Evolutionary conservation across 2,113 vertebrate species (phyloP), one percentile per base, ranked within the genome.

Genomic region (Charina bottae): DNA sequence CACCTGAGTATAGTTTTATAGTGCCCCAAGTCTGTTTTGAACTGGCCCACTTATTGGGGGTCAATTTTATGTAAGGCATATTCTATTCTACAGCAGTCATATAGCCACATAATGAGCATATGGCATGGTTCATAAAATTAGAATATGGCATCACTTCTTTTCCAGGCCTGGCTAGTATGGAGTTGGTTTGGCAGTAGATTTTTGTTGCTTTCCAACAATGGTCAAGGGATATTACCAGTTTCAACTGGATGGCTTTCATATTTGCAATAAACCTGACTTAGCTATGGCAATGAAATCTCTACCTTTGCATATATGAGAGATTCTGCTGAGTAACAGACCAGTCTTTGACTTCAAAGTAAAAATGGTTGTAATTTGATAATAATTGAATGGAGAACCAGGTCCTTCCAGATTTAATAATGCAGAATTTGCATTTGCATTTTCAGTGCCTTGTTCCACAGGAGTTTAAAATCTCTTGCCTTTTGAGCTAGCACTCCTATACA

Each of bases 271-370:
- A 89, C 42, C 37, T 91, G 62, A 0, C 46, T 87, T 55, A 49
- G 21, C 86, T 64, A 64, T 78, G 85, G 88, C 64, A 0, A 0
- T 83, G 55, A 68, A 89, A 56, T 6, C 54, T 3, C 10, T 59
- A 58, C 4, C 37, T 53, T 42, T 84, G 33, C 37, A 4, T 55
- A 12, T 85, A 0, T 42, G 83, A 19, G 56, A 92, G 83, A 55
- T 83, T 59, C 15, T 0, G 37, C 56, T 23, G 91, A 87, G 85
- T 37, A 72, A 55, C 89, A 78, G 17, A 3, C 11, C 0, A 55
- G 55, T n/a, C 94, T 91, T 93, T 93, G 60, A 93, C 49, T 60
- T 53, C 56, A 54, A n/a, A 92, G 64, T 56, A 60, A 84, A 56
- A 58, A 46, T 10, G 89, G 6, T 55, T 83, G 92, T 78, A 21